These are phyloP conservation scores for Cyclophora albipunctata DNA, from an alignment of 2,888 invertebrate species.

Conservation along the genomic window DNA sequence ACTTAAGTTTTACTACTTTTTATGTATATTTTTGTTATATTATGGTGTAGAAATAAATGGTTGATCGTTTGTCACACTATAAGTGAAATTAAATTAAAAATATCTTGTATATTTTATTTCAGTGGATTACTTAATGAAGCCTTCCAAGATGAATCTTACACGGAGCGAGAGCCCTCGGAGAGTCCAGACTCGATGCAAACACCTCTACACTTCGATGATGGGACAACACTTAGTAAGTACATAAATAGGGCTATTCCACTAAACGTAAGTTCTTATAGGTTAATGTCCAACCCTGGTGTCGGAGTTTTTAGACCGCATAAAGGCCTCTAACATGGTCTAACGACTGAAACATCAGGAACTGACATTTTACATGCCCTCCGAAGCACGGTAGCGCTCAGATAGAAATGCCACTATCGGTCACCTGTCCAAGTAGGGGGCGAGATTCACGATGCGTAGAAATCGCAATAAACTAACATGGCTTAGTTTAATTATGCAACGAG, in stretches of 20 bases:
- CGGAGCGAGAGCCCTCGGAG: constrained; percentile 41
- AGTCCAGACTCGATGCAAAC: constrained; percentile 47
- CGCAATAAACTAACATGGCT: not conserved
- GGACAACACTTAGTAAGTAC: constrained; percentile 53
- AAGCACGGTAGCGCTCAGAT: too few relatives aligned
- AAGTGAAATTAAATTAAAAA: too few relatives aligned
- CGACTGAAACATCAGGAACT: too few relatives aligned
- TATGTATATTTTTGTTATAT: constrained; percentile 17
- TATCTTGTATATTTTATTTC: constrained; percentile 1
- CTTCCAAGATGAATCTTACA: constrained; percentile 45
- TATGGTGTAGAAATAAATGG: too few relatives aligned
- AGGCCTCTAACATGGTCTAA: too few relatives aligned
- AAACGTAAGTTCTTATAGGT: not conserved
- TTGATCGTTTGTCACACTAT: too few relatives aligned
- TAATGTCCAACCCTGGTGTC: too few relatives aligned
- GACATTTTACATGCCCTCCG: too few relatives aligned
- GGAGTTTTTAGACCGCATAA: too few relatives aligned
- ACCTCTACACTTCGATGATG: constrained; percentile 62
- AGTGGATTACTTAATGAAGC: constrained; percentile 61
- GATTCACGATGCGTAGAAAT: not conserved
- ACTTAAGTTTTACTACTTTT: not conserved
- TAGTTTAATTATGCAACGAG: not conserved
- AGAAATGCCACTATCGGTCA: too few relatives aligned
- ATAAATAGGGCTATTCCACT: too few relatives aligned
- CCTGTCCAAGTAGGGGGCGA: not conserved